Evolutionary conservation across 2,797 vertebrate genomes (phyloP).

Genomic region (Tangara arthus): DNA sequence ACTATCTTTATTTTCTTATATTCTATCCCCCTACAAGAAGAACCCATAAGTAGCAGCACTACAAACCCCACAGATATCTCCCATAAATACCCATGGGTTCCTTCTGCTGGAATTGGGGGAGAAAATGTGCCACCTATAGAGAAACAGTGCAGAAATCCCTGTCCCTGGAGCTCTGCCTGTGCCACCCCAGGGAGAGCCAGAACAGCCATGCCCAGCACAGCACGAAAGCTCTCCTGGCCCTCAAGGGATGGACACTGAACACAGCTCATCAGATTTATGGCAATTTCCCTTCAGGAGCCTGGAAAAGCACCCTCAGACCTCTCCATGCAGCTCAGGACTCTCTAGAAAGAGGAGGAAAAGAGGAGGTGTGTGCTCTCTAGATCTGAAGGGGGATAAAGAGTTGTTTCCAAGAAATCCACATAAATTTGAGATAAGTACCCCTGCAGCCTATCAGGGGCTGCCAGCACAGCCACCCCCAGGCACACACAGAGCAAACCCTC

Average conservation of each 20-base stretch:
- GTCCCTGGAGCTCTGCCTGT: background rate
- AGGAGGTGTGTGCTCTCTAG: background rate
- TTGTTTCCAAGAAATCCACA: background rate
- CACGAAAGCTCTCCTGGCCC: background rate
- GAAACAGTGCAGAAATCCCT: background rate
- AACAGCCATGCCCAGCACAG: background rate
- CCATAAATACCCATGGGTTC: background rate
- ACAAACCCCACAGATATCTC: background rate
- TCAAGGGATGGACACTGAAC: accelerated
- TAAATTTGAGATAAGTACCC: background rate
- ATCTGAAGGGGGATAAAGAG: too few relatives aligned
- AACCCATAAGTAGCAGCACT: background rate
- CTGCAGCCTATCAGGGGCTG: background rate
- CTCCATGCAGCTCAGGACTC: accelerated
- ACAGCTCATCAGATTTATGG: accelerated
- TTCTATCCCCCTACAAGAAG: too few relatives aligned
- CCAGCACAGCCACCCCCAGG: background rate
- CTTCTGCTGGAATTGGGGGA: background rate
- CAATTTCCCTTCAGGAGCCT: background rate
- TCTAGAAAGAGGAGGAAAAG: background rate
- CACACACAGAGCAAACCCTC: accelerated
- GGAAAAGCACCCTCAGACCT: background rate
- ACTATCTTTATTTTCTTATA: too few relatives aligned
- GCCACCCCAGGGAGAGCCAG: background rate
- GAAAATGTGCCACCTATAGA: accelerated